These are phyloP conservation scores for Okapia johnstoni DNA, from an alignment of 2,113 vertebrate species.

Conservation along the genomic window DNA sequence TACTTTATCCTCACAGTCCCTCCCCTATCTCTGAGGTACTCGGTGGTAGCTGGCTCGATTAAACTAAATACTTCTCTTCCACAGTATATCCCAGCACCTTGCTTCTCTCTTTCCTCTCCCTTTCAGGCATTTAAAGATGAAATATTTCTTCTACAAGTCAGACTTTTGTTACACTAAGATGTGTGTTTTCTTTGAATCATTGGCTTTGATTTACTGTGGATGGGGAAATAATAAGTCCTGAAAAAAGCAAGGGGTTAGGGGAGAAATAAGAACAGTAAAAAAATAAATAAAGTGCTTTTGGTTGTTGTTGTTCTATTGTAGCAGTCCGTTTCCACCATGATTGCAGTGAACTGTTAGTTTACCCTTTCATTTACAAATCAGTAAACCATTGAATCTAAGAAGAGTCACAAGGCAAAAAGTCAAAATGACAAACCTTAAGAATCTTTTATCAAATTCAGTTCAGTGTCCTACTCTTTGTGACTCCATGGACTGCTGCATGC, in stretches of 20 bases:
- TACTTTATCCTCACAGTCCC: neutral
- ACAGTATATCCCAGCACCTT: no score
- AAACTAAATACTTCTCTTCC: neutral
- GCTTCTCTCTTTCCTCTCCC: neutral
- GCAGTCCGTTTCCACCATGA: no score
- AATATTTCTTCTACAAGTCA: neutral
- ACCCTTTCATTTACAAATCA: neutral
- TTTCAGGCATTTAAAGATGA: neutral
- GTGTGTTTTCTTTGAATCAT: neutral
- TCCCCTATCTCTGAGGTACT: neutral
- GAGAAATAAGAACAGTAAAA: neutral
- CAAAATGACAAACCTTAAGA: neutral
- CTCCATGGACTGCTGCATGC: accelerated
- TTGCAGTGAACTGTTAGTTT: neutral
- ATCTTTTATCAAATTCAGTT: neutral
- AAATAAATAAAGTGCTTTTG: neutral
- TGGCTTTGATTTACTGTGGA: neutral
- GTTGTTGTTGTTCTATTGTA: neutral
- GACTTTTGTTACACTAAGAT: neutral
- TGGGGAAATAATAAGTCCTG: neutral
- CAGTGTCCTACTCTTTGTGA: neutral
- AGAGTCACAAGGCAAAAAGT: neutral
- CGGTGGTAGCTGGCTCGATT: neutral
- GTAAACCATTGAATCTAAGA: neutral
- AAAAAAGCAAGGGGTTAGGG: neutral